Evolutionary conservation across 2,888 invertebrate genomes (phyloP).

Genomic region (Amiota minor): DNA sequence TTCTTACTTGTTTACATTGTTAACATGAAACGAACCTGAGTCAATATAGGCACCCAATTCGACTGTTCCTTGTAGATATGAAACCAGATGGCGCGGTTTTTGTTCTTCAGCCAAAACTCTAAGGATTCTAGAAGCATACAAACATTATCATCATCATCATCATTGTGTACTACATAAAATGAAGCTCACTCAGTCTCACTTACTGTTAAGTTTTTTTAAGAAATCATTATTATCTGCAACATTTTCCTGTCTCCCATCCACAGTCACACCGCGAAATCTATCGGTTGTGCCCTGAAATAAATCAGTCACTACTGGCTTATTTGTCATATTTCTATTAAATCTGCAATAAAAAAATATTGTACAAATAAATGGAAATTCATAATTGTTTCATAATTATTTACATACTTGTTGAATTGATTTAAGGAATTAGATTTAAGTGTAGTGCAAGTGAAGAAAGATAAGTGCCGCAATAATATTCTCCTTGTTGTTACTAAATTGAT

Average conservation of each 20-base stretch:
- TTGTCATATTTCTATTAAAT: too few relatives aligned
- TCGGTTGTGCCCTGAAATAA: conserved; percentile 77
- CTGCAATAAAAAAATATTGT: too few relatives aligned
- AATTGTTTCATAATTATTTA: too few relatives aligned
- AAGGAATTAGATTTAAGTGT: too few relatives aligned
- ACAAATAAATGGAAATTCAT: too few relatives aligned
- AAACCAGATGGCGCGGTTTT: conserved; percentile 86
- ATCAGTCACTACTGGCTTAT: conserved; percentile 49
- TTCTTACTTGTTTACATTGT: conserved; percentile 16
- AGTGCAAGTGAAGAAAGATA: too few relatives aligned
- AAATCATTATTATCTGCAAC: conserved; percentile 75
- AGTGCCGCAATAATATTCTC: too few relatives aligned
- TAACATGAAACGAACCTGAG: conserved; percentile 75
- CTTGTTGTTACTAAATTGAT: not conserved
- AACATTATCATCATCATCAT: not conserved
- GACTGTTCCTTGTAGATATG: conserved; percentile 81
- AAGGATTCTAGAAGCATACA: conserved; percentile 78
- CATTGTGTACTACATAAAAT: not conserved
- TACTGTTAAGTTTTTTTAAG: conserved; percentile 77
- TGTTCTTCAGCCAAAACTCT: conserved; percentile 78
- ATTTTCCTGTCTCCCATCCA: conserved; percentile 72
- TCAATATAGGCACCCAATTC: conserved; percentile 83
- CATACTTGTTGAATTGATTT: too few relatives aligned
- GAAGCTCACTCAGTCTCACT: conserved; percentile 39
- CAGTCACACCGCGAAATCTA: conserved; percentile 83